Conservation (phyloP, 2,888 invertebrate genomes). For the Lepidonotus clava region DNA sequence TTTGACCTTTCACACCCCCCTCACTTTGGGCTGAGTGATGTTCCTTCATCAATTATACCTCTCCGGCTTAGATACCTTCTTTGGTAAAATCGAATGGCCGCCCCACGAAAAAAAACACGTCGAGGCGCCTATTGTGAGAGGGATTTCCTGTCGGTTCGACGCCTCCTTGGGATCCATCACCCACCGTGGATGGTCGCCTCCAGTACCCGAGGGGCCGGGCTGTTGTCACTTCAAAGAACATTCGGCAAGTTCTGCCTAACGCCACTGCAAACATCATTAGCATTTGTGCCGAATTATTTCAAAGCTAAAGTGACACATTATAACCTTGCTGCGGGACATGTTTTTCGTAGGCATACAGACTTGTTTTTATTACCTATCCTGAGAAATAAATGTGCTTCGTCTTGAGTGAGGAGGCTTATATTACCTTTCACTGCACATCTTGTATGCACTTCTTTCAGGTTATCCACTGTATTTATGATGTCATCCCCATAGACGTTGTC, state of each 20-base stretch:
- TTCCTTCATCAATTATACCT: background rate
- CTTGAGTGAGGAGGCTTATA: too few species aligned
- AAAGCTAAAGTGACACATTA: background rate
- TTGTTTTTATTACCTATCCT: too few species aligned
- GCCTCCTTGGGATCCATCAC: background rate
- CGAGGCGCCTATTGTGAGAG: background rate
- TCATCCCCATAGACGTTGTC: too few species aligned
- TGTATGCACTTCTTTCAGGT: too few species aligned
- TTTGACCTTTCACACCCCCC: background rate
- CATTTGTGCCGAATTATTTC: slow-evolving; percentile 3
- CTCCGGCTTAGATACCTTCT: too few species aligned
- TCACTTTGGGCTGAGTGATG: background rate
- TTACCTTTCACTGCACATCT: too few species aligned
- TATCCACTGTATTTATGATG: too few species aligned
- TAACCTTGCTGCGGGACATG: too few species aligned
- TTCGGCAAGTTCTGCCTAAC: background rate
- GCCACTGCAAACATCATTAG: slow-evolving; percentile 10
- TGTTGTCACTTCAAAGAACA: background rate
- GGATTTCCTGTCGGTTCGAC: background rate
- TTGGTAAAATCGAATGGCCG: background rate
- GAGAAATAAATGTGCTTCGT: too few species aligned
- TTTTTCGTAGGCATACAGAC: too few species aligned
- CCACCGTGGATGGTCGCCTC: background rate
- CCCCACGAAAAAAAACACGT: background rate
- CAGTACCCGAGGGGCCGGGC: background rate